Percentiles rank a stretch among this genome's conserved stretches.
These are phyloP conservation scores for Harpalus rufipes DNA, from an alignment of 2,888 invertebrate species.

Conservation along the genomic window DNA sequence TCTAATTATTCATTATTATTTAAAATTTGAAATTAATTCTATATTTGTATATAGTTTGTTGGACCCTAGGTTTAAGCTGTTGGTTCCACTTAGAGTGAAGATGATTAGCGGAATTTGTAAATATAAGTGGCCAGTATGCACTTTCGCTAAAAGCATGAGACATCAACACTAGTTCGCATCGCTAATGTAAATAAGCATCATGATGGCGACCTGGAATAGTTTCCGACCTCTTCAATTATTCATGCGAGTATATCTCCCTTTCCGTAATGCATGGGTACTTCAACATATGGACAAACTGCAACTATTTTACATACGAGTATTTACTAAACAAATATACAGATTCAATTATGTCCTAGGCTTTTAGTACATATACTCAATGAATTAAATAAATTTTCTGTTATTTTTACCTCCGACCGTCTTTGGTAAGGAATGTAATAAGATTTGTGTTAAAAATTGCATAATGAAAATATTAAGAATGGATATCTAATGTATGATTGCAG, in stretches of 20 bases:
- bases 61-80: neutral
- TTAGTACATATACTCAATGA: neutral
- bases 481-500: too few relatives aligned
- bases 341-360: slow-evolving; percentile 2
- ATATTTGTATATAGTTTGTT: neutral
- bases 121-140: slow-evolving; percentile 64
- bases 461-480: too few relatives aligned
- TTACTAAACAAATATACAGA: neutral
- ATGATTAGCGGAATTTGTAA: slow-evolving; percentile 58
- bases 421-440: too few relatives aligned
- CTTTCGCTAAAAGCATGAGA: slow-evolving; percentile 59
- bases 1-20: too few relatives aligned
- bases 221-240: slow-evolving; percentile 63
- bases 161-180: slow-evolving; percentile 11
- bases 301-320: neutral
- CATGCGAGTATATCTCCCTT: slow-evolving; percentile 54
- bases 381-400: too few relatives aligned
- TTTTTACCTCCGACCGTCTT: too few relatives aligned
- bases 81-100: neutral
- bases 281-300: slow-evolving; percentile 7
- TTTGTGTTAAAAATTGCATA: too few relatives aligned
- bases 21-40: too few relatives aligned
- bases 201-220: slow-evolving; percentile 61
- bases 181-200: slow-evolving; percentile 64
- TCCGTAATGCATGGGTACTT: neutral